Conservation (phyloP, 2,113 vertebrate species). For the rabbit (Oryctolagus cuniculus) region DNA sequence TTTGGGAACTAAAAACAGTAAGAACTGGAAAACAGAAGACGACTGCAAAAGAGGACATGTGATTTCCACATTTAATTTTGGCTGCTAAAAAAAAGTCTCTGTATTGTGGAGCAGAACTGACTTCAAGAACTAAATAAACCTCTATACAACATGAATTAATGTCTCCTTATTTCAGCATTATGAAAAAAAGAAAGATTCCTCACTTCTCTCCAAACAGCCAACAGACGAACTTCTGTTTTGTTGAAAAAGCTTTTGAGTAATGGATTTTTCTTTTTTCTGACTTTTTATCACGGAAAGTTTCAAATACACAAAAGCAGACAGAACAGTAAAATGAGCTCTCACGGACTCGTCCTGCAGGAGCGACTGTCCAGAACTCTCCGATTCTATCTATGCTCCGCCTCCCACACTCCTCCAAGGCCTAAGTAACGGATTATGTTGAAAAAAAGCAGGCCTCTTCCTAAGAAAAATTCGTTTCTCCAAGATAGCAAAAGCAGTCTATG, state of each 20-base stretch:
- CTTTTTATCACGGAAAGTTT: neutral
- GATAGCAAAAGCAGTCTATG: neutral
- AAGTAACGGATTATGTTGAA: neutral
- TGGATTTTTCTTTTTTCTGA: neutral
- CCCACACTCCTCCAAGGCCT: neutral
- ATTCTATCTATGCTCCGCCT: neutral
- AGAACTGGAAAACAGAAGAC: constrained; percentile 1
- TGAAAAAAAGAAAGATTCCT: neutral
- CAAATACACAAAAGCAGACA: neutral
- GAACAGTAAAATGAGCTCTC: neutral
- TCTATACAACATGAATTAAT: neutral
- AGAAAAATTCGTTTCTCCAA: constrained; percentile 24
- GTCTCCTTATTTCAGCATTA: neutral
- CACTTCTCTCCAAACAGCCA: constrained; percentile 36
- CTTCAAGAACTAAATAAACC: constrained; percentile 22
- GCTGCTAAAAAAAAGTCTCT: neutral
- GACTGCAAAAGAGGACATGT: neutral
- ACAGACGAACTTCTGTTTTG: neutral
- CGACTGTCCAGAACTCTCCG: neutral
- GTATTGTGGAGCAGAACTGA: neutral
- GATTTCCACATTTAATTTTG: constrained; percentile 10
- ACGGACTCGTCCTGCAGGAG: neutral
- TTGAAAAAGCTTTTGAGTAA: constrained; percentile 6
- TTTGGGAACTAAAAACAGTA: constrained; percentile 13
- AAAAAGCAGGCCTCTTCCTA: neutral